Conservation (phyloP, 2,888 invertebrate genomes). For the Pseudococcus viburni region DNA sequence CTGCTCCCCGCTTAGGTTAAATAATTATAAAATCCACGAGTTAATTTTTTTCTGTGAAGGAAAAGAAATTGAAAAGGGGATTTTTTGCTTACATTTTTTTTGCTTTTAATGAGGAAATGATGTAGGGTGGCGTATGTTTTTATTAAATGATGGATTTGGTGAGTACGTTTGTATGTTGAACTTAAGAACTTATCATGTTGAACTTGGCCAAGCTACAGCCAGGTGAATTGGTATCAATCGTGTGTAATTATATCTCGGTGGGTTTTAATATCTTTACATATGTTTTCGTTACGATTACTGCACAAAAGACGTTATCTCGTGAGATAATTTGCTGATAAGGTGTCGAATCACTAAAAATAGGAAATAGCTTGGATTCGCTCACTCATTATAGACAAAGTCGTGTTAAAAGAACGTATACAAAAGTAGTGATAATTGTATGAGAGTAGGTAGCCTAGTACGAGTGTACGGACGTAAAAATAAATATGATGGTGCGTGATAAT, state of each 20-base stretch:
- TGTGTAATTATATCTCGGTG: background rate
- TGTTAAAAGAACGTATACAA: background rate
- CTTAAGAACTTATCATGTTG: background rate
- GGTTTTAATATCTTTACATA: background rate
- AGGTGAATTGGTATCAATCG: background rate
- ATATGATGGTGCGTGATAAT: conserved; percentile 30
- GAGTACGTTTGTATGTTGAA: too few species aligned
- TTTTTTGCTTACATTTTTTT: too few species aligned
- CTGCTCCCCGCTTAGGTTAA: background rate
- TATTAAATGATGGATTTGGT: background rate
- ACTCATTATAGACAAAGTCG: background rate
- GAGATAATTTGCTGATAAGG: background rate
- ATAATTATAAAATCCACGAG: background rate
- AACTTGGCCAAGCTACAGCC: background rate
- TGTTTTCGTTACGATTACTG: background rate
- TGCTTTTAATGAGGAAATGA: too few species aligned
- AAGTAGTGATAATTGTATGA: background rate
- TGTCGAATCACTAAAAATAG: conserved; percentile 22
- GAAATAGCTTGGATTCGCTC: background rate
- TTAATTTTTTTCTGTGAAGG: background rate
- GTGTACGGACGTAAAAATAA: background rate
- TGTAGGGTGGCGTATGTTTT: background rate
- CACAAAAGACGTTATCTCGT: background rate
- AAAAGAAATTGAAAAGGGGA: too few species aligned
- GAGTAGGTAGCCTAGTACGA: background rate